Base-by-base conservation (phyloP, 2,888 invertebrate genomes). In the Phrixothrix hirtus region DNA sequence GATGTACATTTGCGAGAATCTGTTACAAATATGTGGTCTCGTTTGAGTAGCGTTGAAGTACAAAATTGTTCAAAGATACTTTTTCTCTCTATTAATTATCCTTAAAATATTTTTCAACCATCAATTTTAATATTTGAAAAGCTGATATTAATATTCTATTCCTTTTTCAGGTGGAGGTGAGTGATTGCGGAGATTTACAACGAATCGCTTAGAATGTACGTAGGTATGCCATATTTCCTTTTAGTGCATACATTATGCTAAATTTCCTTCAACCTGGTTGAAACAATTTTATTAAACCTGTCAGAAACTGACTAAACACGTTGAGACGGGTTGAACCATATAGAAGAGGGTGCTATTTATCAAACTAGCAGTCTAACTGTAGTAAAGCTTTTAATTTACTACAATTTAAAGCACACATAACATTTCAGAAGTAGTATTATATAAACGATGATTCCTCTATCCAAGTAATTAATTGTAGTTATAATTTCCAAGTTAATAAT, bases 261-360 rank as follows among this genome's bases (percentile, higher is more conserved):
- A 13, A 13, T 13, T 21, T 31, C 46, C 30, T 46, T 46, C 46
- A 38, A 25, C 26, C 37, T 32, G 46, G 38, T 46, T 46, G 32
- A 46, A 46, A 52, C 48, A 29, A 49, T 61, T 55, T 56, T 60
- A 61, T 60, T 56, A 61, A 60, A 60, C 55, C 59, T 59, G 60
- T 61, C 61, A 60, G 60, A 57, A 60, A 54, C 58, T 60, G 60
- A 59, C 56, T 61, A 58, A 63, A 48, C 44, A 55, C 49, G 54
- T 42, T 53, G 46, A 36, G 45, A 46, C 34, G 46, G 44, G 34
- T 42, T 26, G 38, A 55, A 52, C 51, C 38, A 45, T 39, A 43
- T 37, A 43, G 47, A 49, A 60, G 52, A 53, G 55, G 52, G 54
- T 38, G 60, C 54, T 62, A 46, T 46, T 46, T 46, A 46, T 46